Percentiles rank a stretch among this genome's conserved stretches.
Evolutionary conservation across 2,113 vertebrate species (phyloP).

Genomic region (Cercocebus atys): DNA sequence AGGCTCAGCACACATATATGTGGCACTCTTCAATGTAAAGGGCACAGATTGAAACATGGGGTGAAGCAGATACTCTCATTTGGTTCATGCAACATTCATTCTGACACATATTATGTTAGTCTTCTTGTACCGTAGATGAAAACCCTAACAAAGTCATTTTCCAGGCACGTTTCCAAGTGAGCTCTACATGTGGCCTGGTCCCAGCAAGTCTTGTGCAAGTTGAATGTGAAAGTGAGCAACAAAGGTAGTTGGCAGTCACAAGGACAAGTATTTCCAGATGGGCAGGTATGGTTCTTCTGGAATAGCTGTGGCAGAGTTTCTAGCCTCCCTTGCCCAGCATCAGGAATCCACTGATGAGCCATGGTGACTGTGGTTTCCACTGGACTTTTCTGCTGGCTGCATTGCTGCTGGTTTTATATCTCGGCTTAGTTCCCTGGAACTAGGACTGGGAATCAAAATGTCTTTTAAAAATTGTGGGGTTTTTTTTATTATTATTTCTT

Average conservation of each 20-base stretch:
- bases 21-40: not conserved
- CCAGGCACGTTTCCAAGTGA: not conserved
- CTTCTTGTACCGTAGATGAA: not conserved
- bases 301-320: not conserved
- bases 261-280: not conserved
- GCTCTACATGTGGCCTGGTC: not conserved
- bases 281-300: not conserved
- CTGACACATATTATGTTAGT: not conserved
- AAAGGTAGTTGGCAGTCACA: too few species aligned
- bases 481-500: too few species aligned
- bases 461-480: too few species aligned
- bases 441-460: too few species aligned
- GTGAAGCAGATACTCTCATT: not conserved
- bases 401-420: not conserved
- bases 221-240: not conserved
- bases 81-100: not conserved
- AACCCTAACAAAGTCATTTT: not conserved
- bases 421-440: not conserved
- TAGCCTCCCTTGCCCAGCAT: not conserved
- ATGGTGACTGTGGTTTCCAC: not conserved
- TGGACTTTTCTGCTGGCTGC: not conserved
- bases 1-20: not conserved
- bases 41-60: not conserved
- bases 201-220: not conserved
- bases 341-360: not conserved